Evolutionary conservation across 2,888 invertebrate species (phyloP).

Genomic region (Diachrysia chrysitis): DNA sequence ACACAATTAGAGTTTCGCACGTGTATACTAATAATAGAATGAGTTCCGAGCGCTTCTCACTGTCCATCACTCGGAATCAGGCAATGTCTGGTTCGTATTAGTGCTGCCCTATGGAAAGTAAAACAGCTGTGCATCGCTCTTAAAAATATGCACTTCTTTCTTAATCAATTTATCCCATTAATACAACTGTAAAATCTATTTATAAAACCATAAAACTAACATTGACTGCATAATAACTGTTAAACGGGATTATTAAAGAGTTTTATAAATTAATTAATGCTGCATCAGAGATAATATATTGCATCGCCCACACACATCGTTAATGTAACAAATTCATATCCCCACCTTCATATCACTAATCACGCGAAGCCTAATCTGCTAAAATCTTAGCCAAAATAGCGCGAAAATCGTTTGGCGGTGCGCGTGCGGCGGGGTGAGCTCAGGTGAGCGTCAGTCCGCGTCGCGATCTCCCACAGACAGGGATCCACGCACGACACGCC

Average conservation of each 20-base stretch:
- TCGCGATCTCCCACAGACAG: constrained; percentile 86
- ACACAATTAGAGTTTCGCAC: constrained; percentile 86
- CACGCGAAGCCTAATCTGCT: constrained; percentile 86
- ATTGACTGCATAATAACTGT: constrained; percentile 56
- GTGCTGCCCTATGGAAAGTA: constrained; percentile 67
- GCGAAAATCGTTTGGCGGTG: constrained; percentile 87
- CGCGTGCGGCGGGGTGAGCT: constrained; percentile 82
- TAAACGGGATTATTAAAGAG: constrained; percentile 75
- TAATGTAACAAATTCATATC: constrained; percentile 71
- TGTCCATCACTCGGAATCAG: constrained; percentile 84
- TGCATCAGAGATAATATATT: constrained; percentile 74
- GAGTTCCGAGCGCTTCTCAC: constrained; percentile 73
- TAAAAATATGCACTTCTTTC: constrained; percentile 58
- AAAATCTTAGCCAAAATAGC: constrained; percentile 89
- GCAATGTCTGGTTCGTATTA: constrained; percentile 79
- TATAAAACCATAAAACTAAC: constrained; percentile 37
- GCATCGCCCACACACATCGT: constrained; percentile 79
- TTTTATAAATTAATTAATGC: constrained; percentile 74
- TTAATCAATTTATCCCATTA: constrained; percentile 25
- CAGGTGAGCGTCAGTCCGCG: constrained; percentile 86
- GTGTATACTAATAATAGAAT: constrained; percentile 82
- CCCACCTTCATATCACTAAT: constrained; percentile 80
- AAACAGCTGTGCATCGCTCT: constrained; percentile 64
- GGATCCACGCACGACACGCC: constrained; percentile 83
- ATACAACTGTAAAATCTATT: constrained; percentile 48